Conservation (phyloP, 2,113 vertebrate species). For the Symphodus melops region DNA sequence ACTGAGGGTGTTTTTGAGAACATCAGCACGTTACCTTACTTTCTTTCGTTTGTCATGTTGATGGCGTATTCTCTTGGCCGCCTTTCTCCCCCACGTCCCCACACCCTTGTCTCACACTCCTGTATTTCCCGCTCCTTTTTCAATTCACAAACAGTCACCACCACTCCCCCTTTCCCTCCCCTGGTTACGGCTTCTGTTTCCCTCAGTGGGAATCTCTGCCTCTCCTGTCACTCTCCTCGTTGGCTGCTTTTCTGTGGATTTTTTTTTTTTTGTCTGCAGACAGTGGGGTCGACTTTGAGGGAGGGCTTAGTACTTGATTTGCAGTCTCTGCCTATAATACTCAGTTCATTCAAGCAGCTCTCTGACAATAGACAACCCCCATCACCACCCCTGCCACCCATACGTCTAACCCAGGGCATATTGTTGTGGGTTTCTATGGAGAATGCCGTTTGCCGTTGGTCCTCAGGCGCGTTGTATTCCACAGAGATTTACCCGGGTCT, state of each 20-base stretch:
- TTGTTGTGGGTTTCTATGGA: conserved; percentile 74
- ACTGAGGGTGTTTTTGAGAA: not conserved
- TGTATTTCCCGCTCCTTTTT: conserved; percentile 74
- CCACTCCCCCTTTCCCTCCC: conserved; percentile 17
- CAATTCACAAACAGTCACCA: conserved; percentile 33
- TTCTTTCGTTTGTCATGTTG: not conserved
- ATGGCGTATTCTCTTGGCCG: not conserved
- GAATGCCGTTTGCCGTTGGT: conserved; percentile 53
- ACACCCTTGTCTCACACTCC: conserved; percentile 21
- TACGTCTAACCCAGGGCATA: conserved; percentile 54
- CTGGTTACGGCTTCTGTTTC: conserved; percentile 47
- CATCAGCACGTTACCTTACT: not conserved
- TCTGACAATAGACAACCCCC: conserved; percentile 53
- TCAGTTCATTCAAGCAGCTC: conserved; percentile 63
- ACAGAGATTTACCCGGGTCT: conserved; percentile 19
- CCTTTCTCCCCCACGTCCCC: not conserved
- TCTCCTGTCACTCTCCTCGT: conserved; percentile 62
- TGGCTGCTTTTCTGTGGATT: conserved; percentile 59
- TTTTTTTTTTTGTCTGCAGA: conserved; percentile 42
- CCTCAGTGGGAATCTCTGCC: conserved; percentile 67
- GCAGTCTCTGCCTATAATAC: conserved; percentile 67
- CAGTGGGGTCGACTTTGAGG: conserved; percentile 59
- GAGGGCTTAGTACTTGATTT: conserved; percentile 73
- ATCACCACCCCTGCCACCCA: conserved; percentile 53
- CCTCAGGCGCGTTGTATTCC: conserved; percentile 46